Evolutionary conservation across 2,113 vertebrate species (phyloP).

Genomic region (Butastur rufipennis): DNA sequence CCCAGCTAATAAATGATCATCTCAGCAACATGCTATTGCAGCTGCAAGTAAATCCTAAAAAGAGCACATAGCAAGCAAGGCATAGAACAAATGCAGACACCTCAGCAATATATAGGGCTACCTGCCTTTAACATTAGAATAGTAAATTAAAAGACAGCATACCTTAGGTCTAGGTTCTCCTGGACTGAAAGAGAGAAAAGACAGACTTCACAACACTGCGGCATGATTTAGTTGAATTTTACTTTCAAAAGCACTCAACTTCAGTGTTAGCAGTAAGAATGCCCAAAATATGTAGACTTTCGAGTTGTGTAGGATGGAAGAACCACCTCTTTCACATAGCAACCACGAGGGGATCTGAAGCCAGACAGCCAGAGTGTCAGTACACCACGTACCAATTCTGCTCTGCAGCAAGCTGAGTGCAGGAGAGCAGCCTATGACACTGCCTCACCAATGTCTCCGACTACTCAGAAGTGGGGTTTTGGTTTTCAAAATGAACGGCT

Average conservation of each 20-base stretch:
- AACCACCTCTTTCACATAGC: not conserved
- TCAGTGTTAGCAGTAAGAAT: not conserved
- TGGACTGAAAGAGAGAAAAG: not conserved
- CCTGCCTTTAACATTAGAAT: not conserved
- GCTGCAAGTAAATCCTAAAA: not conserved
- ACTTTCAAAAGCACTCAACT: not conserved
- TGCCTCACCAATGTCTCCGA: rapidly evolving
- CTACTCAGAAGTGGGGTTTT: not conserved
- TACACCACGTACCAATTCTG: not conserved
- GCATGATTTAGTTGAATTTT: not conserved
- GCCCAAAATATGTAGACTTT: not conserved
- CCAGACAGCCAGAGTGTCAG: not conserved
- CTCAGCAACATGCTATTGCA: not conserved
- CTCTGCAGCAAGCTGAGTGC: not conserved
- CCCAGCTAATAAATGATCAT: not conserved
- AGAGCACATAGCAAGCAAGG: not conserved
- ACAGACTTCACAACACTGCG: not conserved
- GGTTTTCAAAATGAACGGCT: not conserved
- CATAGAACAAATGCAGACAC: not conserved
- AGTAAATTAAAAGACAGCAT: not conserved
- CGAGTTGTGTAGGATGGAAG: not conserved
- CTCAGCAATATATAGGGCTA: not conserved
- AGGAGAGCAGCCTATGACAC: not conserved
- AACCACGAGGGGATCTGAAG: not conserved
- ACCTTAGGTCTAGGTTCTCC: not conserved